Conservation (phyloP, 2,113 vertebrate species). For the Sturnus vulgaris region DNA sequence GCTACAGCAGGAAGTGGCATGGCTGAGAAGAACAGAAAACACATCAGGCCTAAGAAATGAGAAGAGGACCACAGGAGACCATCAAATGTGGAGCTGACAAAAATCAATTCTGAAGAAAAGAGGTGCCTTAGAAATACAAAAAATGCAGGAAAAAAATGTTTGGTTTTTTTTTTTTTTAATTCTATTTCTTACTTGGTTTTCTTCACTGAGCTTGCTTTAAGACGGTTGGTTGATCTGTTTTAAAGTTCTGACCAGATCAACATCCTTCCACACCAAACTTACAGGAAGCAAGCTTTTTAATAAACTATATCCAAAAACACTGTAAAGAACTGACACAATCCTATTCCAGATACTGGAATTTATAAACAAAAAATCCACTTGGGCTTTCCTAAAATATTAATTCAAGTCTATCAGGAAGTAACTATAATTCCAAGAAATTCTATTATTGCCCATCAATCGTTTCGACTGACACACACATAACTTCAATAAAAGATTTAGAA, state of each 20-base stretch:
- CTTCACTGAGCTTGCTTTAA: neutral
- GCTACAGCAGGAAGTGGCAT: neutral
- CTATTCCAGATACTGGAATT: neutral
- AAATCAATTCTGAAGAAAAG: neutral
- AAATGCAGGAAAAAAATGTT: neutral
- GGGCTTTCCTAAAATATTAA: neutral
- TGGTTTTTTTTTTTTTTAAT: neutral
- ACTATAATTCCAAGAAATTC: neutral
- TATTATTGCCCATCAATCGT: neutral
- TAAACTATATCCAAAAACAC: neutral
- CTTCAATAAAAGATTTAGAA: neutral
- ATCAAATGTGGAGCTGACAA: neutral
- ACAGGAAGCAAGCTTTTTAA: neutral
- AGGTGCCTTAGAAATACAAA: neutral
- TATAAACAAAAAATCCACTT: neutral
- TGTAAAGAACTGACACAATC: neutral
- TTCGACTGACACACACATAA: neutral
- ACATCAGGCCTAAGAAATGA: neutral
- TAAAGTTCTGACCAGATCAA: neutral
- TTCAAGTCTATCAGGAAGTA: neutral
- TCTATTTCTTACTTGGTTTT: neutral
- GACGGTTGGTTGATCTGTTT: neutral
- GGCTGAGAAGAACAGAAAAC: neutral
- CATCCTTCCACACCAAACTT: neutral
- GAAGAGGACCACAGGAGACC: neutral